Conservation (phyloP, 2,797 vertebrate genomes). For the Paramormyrops hopkinsi region DNA sequence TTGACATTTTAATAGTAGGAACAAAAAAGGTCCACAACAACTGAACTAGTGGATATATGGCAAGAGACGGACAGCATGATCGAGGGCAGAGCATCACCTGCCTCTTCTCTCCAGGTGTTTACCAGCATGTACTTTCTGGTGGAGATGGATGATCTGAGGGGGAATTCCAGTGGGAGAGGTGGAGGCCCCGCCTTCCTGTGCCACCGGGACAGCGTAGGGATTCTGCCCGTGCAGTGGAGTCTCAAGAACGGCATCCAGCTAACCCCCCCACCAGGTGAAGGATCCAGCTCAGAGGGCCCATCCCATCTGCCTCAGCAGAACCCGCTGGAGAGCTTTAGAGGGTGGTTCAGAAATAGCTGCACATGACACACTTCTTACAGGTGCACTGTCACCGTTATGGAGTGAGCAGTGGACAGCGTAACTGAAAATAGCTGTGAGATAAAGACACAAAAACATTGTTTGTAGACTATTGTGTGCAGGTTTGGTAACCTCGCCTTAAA, state of each 20-base stretch:
- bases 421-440: not conserved
- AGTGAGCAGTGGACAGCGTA: not conserved
- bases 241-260: conserved; percentile 85
- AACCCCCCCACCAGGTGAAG: conserved; percentile 76
- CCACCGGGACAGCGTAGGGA: conserved; percentile 75
- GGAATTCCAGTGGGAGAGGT: conserved; percentile 48
- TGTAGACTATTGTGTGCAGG: not conserved
- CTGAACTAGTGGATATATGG: not conserved
- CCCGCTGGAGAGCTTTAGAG: not conserved
- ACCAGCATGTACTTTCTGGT: conserved; percentile 80
- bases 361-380: not conserved
- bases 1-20: not conserved
- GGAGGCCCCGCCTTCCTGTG: conserved; percentile 67
- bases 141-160: conserved; percentile 82
- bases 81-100: not conserved
- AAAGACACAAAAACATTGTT: not conserved
- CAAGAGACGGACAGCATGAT: not conserved
- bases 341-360: not conserved
- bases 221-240: conserved; percentile 90
- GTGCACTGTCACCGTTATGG: not conserved
- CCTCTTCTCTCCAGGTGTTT: conserved; percentile 67
- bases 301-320: not conserved
- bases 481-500: not conserved
- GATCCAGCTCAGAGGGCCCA: conserved; percentile 9
- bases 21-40: not conserved